Conservation (phyloP, 2,797 vertebrate species). For the Trichosurus vulpecula region DNA sequence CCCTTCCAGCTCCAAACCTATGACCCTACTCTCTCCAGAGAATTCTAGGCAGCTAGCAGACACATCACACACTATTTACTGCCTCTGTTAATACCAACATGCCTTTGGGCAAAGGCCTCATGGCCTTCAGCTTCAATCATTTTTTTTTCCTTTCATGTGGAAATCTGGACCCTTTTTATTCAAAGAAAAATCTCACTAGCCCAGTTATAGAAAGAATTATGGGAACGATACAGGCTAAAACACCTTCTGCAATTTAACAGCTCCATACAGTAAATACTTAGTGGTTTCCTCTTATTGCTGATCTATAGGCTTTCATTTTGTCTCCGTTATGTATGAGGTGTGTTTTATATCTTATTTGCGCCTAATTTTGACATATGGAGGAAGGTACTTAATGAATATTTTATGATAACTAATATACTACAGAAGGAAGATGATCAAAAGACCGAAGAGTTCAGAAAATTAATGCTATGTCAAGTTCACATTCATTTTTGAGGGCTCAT, state of each 20-base stretch:
- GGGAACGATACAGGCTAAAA: not conserved
- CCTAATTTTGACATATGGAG: conserved; percentile 5
- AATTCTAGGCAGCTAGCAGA: not conserved
- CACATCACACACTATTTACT: not conserved
- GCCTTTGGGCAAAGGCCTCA: not conserved
- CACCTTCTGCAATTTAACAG: not conserved
- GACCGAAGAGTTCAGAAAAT: conserved; percentile 18
- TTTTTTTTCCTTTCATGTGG: not conserved
- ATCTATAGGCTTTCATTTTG: not conserved
- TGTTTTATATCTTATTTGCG: conserved; percentile 9
- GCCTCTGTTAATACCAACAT: not conserved
- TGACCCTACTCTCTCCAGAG: not conserved
- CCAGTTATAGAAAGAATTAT: not conserved
- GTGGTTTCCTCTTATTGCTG: not conserved
- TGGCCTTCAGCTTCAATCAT: not conserved
- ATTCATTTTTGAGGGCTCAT: not conserved
- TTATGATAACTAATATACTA: conserved; percentile 6
- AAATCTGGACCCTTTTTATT: not conserved
- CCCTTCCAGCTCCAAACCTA: not conserved
- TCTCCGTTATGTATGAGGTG: not conserved
- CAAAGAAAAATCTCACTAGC: not conserved
- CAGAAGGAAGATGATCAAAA: not conserved
- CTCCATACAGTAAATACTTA: not conserved
- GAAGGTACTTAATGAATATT: conserved; percentile 21
- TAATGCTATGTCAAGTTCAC: not conserved